Conservation (phyloP, 2,113 vertebrate genomes). For the Mesembrinibis cayennensis region DNA sequence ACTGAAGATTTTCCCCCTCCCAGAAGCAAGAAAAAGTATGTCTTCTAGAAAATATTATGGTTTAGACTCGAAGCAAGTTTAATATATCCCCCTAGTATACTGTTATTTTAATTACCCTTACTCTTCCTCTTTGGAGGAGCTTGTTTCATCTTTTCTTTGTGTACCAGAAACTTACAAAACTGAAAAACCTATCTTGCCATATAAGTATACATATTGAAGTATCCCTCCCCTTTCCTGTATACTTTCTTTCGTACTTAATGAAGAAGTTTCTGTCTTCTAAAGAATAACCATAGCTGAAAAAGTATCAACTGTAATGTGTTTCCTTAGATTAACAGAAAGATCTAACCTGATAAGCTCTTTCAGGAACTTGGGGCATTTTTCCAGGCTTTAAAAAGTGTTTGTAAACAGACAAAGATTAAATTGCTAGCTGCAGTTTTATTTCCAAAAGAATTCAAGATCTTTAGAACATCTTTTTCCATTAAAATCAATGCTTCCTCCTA, state of each 20-base stretch:
- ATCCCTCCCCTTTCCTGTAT: neutral
- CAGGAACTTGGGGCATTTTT: neutral
- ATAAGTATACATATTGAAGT: neutral
- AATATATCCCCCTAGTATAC: neutral
- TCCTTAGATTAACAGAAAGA: neutral
- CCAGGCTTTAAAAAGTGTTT: neutral
- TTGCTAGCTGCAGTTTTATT: neutral
- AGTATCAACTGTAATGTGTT: neutral
- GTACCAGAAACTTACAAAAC: neutral
- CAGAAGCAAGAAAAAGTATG: neutral
- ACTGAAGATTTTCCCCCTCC: neutral
- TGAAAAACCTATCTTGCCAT: neutral
- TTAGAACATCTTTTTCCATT: neutral
- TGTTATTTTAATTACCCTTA: neutral
- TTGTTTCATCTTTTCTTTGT: neutral
- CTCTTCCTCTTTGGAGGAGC: neutral
- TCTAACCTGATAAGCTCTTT: neutral
- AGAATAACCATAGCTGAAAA: neutral
- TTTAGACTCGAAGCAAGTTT: neutral
- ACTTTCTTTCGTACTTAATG: neutral
- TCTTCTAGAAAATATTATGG: neutral
- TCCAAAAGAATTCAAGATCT: neutral
- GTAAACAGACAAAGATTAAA: neutral
- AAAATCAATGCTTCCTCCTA: conserved; percentile 22
- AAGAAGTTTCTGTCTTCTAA: neutral